Conservation (phyloP, 2,888 invertebrate genomes). For the Diarsia brunnea region DNA sequence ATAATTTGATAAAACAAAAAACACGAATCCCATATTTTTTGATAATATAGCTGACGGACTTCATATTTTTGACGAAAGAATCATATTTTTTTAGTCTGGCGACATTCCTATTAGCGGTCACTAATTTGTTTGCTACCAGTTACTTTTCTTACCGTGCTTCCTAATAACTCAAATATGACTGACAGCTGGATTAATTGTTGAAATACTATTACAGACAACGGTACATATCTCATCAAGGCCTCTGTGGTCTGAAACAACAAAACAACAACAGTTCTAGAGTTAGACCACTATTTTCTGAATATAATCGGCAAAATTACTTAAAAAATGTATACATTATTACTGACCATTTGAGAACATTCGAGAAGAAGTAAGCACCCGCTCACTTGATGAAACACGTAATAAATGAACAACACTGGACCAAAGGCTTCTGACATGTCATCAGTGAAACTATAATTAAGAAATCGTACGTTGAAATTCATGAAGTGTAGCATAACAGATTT, state of each 20-base stretch:
- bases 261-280: neutral
- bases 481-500: too few relatives aligned
- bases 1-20: too few relatives aligned
- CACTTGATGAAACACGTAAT: constrained; percentile 52
- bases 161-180: constrained; percentile 68
- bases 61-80: too few relatives aligned
- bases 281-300: neutral
- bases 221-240: constrained; percentile 48
- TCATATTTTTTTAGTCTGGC: too few relatives aligned
- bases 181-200: constrained; percentile 71
- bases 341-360: constrained; percentile 61
- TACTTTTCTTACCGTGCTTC: constrained; percentile 61
- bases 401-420: constrained; percentile 40
- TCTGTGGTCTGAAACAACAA: constrained; percentile 47
- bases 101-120: too few relatives aligned
- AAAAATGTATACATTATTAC: constrained; percentile 13
- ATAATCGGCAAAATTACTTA: neutral
- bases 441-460: constrained; percentile 44
- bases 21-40: too few relatives aligned
- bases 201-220: constrained; percentile 62
- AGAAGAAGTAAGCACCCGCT: constrained; percentile 60
- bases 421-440: constrained; percentile 39
- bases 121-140: neutral
- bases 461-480: neutral
- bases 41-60: too few relatives aligned